Evolutionary conservation across 2,113 vertebrate genomes (phyloP).

Genomic region (Pygoscelis antarcticus): DNA sequence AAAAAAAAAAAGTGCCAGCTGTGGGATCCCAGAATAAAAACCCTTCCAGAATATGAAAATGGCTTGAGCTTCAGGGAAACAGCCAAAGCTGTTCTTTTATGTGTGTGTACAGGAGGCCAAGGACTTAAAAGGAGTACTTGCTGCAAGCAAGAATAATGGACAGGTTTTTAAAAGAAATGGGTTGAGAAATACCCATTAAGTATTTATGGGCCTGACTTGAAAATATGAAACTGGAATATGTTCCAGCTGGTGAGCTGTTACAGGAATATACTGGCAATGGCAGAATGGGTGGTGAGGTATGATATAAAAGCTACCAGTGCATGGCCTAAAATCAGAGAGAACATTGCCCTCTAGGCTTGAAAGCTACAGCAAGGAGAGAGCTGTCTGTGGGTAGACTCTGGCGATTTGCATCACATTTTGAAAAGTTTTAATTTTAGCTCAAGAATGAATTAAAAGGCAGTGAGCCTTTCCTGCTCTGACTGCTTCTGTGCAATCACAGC

Average conservation of each 20-base stretch:
- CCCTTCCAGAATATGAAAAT: not conserved
- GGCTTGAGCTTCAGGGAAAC: not conserved
- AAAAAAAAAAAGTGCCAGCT: rapidly evolving
- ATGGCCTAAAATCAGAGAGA: not conserved
- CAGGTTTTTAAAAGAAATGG: not conserved
- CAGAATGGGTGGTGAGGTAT: not conserved
- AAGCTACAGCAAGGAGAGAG: not conserved
- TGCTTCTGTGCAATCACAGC: not conserved
- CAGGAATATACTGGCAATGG: not conserved
- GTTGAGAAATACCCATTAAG: not conserved
- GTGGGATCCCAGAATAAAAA: not conserved
- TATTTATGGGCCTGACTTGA: not conserved
- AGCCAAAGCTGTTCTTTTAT: no score
- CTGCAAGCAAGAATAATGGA: not conserved
- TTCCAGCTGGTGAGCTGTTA: not conserved
- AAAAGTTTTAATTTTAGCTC: not conserved
- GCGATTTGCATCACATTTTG: no score
- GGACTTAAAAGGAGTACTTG: not conserved
- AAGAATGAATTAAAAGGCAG: not conserved
- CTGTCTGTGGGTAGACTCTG: not conserved
- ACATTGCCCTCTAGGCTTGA: not conserved
- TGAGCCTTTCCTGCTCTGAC: not conserved
- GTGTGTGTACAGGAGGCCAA: not conserved
- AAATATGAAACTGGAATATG: not conserved
- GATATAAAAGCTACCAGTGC: not conserved